These are phyloP conservation scores for Gobius niger DNA, from an alignment of 2,113 vertebrate genomes.

Conservation along the genomic window DNA sequence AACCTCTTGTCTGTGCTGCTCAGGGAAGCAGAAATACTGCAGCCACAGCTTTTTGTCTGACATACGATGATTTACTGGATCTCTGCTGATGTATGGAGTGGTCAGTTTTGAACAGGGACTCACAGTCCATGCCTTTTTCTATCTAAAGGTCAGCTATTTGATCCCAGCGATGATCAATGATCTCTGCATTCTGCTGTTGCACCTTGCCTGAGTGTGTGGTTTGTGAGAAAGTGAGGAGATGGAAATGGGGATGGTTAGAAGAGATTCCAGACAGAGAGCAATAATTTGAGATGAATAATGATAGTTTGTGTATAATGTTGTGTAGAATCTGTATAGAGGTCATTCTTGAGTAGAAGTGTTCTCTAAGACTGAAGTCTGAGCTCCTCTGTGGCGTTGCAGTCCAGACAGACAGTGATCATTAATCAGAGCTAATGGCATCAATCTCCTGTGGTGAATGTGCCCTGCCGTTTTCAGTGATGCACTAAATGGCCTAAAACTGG, in stretches of 20 bases:
- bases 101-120: not conserved
- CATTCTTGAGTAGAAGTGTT: not conserved
- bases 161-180: too few species aligned
- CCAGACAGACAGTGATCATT: conserved; percentile 17
- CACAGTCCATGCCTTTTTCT: not conserved
- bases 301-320: not conserved
- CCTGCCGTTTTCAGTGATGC: not conserved
- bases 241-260: too few species aligned
- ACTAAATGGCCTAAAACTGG: not conserved
- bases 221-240: too few species aligned
- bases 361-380: not conserved
- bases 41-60: conserved; percentile 23
- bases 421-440: conserved; percentile 23
- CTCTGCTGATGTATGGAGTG: not conserved
- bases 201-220: too few species aligned
- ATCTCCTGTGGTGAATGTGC: conserved; percentile 15
- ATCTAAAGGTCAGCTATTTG: too few species aligned
- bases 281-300: not conserved
- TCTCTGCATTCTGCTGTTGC: too few species aligned
- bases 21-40: conserved; percentile 51
- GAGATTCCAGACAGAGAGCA: too few species aligned
- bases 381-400: not conserved
- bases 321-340: not conserved
- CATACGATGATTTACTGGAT: conserved; percentile 14
- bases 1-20: conserved; percentile 5